A percentile compares a stretch with the other conserved stretches of the same genome.
phyloP scores from a whole-genome alignment of 2,113 vertebrate species.

The Eurypyga helias region DNA sequence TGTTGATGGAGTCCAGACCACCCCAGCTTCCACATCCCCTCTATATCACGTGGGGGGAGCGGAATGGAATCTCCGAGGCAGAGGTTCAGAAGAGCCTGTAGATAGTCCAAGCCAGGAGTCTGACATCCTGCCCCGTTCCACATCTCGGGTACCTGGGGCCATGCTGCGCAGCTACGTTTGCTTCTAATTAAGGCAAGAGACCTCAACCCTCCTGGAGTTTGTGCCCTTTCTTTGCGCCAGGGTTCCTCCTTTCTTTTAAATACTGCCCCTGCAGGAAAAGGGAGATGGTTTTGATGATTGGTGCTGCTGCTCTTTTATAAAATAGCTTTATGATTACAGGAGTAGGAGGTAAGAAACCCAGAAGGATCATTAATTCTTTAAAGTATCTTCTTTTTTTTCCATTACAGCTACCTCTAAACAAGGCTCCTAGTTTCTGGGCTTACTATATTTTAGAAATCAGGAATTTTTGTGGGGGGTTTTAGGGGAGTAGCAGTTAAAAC shows the following conservation, averaged over 20 bases:
- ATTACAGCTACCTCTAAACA: not conserved
- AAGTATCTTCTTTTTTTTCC: not conserved
- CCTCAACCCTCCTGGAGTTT: not conserved
- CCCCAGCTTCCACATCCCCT: rapidly evolving
- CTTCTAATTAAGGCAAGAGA: not conserved
- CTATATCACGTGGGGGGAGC: not conserved
- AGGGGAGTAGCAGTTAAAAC: not conserved
- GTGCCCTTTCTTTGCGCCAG: not conserved
- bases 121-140: not conserved
- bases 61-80: rapidly evolving
- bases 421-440: not conserved
- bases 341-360: not conserved
- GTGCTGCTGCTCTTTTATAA: not conserved
- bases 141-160: rapidly evolving
- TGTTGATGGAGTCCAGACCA: not conserved
- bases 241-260: not conserved
- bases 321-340: not conserved
- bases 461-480: not conserved
- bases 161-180: not conserved
- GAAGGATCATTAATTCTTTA: not conserved
- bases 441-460: not conserved
- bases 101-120: not conserved
- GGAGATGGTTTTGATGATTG: not conserved
- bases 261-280: not conserved
- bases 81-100: not conserved